Evolutionary conservation across 2,113 vertebrate species (phyloP).

Genomic region (Eidolon helvum): DNA sequence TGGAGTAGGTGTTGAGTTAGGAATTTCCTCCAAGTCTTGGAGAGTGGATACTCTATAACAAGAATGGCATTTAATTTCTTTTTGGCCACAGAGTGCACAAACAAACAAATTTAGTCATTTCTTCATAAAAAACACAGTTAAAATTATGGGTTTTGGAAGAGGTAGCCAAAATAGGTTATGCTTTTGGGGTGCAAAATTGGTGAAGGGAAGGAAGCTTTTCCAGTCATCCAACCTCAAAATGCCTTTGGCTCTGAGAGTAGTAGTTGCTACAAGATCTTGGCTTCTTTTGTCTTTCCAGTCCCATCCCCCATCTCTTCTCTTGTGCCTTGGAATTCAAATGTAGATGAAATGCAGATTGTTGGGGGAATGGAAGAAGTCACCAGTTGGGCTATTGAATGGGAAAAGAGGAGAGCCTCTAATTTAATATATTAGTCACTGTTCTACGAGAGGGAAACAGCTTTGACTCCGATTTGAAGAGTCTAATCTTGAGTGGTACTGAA

Average conservation of each 20-base stretch:
- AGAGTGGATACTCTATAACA: background rate
- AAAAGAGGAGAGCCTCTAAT: background rate
- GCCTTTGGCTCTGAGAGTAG: background rate
- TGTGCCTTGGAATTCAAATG: conserved; percentile 66
- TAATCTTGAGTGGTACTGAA: background rate
- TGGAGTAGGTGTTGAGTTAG: background rate
- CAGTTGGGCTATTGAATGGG: background rate
- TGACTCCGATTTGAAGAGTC: background rate
- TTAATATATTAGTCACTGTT: background rate
- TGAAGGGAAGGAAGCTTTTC: background rate
- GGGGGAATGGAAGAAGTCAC: background rate
- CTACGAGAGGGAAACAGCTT: background rate
- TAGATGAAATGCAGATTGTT: conserved; percentile 73
- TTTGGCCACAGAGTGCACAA: background rate
- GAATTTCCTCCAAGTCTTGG: background rate
- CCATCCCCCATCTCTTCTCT: conserved; percentile 19
- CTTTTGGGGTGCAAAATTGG: background rate
- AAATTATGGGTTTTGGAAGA: conserved; percentile 7
- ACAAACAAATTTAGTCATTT: background rate
- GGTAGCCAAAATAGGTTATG: background rate
- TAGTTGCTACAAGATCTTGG: background rate
- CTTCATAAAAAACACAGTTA: conserved; percentile 18
- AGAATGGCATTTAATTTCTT: conserved; percentile 13
- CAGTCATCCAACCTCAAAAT: background rate
- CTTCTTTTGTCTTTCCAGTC: conserved; percentile 59